Percentiles rank a stretch among this genome's conserved stretches.
phyloP scores from a whole-genome alignment of 2,888 invertebrate species.

The Drymonia ruficornis region DNA sequence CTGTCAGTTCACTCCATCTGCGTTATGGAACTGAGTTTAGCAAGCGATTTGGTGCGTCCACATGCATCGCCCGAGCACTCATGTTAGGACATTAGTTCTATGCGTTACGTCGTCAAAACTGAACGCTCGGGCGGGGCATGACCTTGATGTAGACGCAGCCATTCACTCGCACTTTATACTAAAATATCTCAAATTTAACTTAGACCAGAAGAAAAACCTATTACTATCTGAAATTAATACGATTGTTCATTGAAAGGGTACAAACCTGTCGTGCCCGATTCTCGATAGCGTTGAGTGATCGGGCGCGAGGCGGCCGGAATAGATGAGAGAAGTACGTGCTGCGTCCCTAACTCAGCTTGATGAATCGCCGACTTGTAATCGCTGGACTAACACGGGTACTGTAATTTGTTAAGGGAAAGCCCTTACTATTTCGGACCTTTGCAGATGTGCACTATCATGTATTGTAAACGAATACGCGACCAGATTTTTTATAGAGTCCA shows the following conservation, averaged over 20 bases:
- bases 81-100: too few relatives aligned
- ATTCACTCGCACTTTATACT: too few relatives aligned
- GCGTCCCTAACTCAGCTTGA: constrained; percentile 65
- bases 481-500: constrained; percentile 40
- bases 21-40: too few relatives aligned
- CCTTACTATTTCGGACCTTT: constrained; percentile 37
- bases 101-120: too few relatives aligned
- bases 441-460: constrained; percentile 69
- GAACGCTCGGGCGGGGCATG: too few relatives aligned
- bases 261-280: constrained; percentile 48
- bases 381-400: constrained; percentile 73
- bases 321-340: constrained; percentile 78
- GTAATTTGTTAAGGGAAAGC: constrained; percentile 70
- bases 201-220: constrained; percentile 28
- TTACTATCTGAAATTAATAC: constrained; percentile 59
- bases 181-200: too few relatives aligned
- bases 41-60: too few relatives aligned
- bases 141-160: too few relatives aligned
- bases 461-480: constrained; percentile 56
- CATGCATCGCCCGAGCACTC: too few relatives aligned
- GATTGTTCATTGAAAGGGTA: constrained; percentile 63
- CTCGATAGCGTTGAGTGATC: constrained; percentile 79
- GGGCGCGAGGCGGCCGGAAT: constrained; percentile 67
- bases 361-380: constrained; percentile 81
- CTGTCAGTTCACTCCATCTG: too few relatives aligned